Conservation (phyloP, 2,888 invertebrate genomes). For the Acanthosepion lycidas region DNA sequence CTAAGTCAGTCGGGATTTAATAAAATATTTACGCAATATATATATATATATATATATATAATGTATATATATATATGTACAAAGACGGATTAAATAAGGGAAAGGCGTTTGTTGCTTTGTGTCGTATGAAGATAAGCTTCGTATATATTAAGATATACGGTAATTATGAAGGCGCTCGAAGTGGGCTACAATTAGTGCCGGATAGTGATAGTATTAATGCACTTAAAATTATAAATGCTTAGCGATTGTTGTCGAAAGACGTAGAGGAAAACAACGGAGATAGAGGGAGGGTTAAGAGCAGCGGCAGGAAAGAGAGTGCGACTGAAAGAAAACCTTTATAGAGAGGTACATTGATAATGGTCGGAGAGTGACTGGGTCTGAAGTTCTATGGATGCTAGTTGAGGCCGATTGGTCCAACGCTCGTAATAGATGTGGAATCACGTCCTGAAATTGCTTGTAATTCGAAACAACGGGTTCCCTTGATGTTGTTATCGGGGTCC, state of each 20-base stretch:
- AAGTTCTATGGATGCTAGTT: neutral
- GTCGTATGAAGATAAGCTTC: neutral
- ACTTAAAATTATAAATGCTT: neutral
- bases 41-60: too few species aligned
- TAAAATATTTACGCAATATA: too few species aligned
- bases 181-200: neutral
- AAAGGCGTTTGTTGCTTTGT: too few species aligned
- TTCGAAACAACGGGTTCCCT: neutral
- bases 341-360: neutral
- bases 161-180: neutral
- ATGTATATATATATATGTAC: too few species aligned
- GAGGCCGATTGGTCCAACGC: neutral
- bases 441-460: neutral
- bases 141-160: too few species aligned
- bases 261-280: neutral
- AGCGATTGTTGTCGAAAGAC: neutral
- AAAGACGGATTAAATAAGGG: too few species aligned
- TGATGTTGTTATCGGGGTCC: conserved; percentile 6
- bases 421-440: neutral
- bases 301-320: too few species aligned
- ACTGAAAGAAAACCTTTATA: too few species aligned
- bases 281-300: neutral
- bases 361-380: neutral
- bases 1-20: too few species aligned
- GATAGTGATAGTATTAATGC: neutral